Evolutionary conservation across 2,888 invertebrate species (phyloP), one percentile per base, ranked within the genome.

Genomic region (Drosophila ustulata): DNA sequence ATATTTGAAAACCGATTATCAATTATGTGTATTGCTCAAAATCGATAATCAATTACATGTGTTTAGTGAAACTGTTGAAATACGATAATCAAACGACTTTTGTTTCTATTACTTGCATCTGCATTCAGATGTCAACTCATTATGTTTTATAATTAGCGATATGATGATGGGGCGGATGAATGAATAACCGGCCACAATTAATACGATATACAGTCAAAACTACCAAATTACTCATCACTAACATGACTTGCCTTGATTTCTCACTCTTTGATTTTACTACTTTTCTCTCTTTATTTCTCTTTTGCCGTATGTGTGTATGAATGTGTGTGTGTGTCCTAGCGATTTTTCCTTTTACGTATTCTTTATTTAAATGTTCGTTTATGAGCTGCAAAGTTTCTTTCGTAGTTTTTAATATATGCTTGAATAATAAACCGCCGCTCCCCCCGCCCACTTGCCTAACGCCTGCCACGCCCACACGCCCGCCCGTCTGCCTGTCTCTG

Each of bases 331-430:
- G 46, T 53, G 26, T 46, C 0, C 23, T 26, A 13, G 13, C 25
- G 11, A 30, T 5, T 34, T 37, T 13, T 37, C 3, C 34, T 47
- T 13, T n/a, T 37, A 32, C 49, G 3, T 47, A 45, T 25, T 37
- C 32, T 28, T 23, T 47, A 58, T 37, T 18, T 55, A 34, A n/a
- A 23, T 65, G 43, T 66, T 58, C 61, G 59, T 47, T 72, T 46
- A 37, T n/a, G n/a, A 39, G 23, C 55, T 46, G 43, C 28, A 43
- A 41, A 46, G 61, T 62, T 47, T 61, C 61, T 51, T 39, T 62
- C 52, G 57, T 82, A 64, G 56, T 25, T 64, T 53, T 34, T 64
- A 32, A 34, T 18, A 52, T 23, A 66, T 77, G 67, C 63, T 72
- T 72, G 57, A 56, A 51, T 18, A 18, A 18, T 30, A 5, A 30